Percentiles rank a stretch among this genome's conserved stretches.
Conservation (phyloP, 2,888 invertebrate genomes). For the Cactoblastis cactorum region DNA sequence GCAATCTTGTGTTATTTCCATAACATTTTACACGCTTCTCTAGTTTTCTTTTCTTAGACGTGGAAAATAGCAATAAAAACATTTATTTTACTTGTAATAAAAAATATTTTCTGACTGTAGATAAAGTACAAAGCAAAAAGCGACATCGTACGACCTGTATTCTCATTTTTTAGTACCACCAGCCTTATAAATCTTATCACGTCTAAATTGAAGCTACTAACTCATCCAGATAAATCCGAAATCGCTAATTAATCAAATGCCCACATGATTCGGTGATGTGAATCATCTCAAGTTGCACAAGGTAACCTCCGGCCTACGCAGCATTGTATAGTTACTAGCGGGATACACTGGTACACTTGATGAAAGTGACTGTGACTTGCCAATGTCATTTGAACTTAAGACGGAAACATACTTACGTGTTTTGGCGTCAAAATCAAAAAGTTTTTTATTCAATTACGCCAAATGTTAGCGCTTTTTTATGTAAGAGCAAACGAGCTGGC, state of each 20-base stretch:
- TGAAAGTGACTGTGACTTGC: not conserved
- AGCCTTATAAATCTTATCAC: not conserved
- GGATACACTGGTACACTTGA: not conserved
- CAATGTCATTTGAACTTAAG: not conserved
- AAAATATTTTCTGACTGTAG: too few relatives aligned
- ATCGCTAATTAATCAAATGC: conserved; percentile 15
- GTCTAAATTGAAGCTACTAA: not conserved
- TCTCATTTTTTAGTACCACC: not conserved
- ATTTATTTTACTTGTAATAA: too few relatives aligned
- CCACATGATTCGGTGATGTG: conserved; percentile 21
- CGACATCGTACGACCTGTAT: not conserved
- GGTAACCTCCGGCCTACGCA: conserved; percentile 29
- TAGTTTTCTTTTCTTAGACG: too few relatives aligned
- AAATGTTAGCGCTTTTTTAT: too few relatives aligned
- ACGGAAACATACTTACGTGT: too few relatives aligned
- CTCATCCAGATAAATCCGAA: conserved; percentile 9
- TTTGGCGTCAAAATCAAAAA: too few relatives aligned
- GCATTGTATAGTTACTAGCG: conserved; percentile 22
- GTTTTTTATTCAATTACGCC: too few relatives aligned
- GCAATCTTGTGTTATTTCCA: too few relatives aligned
- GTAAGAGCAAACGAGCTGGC: too few relatives aligned
- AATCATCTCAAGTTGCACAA: conserved; percentile 34
- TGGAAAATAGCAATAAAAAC: too few relatives aligned
- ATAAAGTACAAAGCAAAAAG: not conserved
- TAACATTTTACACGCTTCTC: too few relatives aligned